Percentiles rank a stretch among this genome's conserved stretches.
Evolutionary conservation across 2,888 invertebrate genomes (phyloP).

Genomic region (Agriotes lineatus): DNA sequence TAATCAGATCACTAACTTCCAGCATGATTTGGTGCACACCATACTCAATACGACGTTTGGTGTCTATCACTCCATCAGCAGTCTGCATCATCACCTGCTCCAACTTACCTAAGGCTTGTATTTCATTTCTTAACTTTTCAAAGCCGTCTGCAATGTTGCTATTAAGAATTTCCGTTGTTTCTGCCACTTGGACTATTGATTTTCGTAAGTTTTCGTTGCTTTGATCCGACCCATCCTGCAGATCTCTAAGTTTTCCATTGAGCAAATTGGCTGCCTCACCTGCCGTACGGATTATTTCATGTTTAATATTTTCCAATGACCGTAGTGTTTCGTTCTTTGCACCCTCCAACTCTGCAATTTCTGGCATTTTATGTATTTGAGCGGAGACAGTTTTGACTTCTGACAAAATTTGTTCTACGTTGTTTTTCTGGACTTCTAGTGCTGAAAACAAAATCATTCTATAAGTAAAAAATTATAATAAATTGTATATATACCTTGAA

Average conservation of each 20-base stretch:
- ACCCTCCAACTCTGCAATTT: conserved; percentile 68
- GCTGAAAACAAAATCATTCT: no score
- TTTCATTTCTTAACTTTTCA: conserved; percentile 69
- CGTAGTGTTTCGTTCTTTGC: conserved; percentile 74
- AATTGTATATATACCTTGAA: conserved; percentile 62
- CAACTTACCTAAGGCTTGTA: conserved; percentile 76
- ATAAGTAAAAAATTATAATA: no score
- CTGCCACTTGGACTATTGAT: conserved; percentile 59
- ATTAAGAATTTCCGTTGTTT: conserved; percentile 72
- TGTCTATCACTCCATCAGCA: conserved; percentile 86
- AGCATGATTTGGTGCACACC: conserved; percentile 85
- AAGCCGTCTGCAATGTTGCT: conserved; percentile 70
- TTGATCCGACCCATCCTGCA: conserved; percentile 49
- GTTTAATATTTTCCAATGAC: conserved; percentile 52
- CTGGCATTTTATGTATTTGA: conserved; percentile 64
- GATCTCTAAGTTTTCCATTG: conserved; percentile 46
- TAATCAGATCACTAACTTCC: conserved; percentile 79
- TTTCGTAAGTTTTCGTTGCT: conserved; percentile 55
- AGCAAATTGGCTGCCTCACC: conserved; percentile 24
- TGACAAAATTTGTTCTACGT: conserved; percentile 57
- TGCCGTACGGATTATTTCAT: not conserved
- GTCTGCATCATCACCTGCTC: conserved; percentile 85
- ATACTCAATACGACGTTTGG: conserved; percentile 86
- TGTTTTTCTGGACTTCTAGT: conserved; percentile 57
- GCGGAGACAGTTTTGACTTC: conserved; percentile 56